These are phyloP conservation scores for Venusia cambrica DNA, from an alignment of 2,888 invertebrate genomes.

Conservation along the genomic window DNA sequence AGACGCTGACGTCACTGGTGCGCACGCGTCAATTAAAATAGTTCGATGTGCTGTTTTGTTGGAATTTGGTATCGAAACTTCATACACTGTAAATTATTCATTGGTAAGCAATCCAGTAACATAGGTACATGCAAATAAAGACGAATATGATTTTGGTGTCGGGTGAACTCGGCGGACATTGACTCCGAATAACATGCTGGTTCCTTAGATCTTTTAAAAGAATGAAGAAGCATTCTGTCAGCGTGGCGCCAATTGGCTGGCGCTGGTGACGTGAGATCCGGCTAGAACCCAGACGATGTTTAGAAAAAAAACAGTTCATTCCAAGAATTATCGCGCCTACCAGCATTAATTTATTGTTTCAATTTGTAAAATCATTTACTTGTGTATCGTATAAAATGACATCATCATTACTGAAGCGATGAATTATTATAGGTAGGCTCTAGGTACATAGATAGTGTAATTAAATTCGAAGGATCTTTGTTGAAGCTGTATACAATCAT, in stretches of 20 bases:
- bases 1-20: slow-evolving; percentile 41
- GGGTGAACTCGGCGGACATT: slow-evolving; percentile 51
- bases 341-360: slow-evolving; percentile 24
- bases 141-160: slow-evolving; percentile 56
- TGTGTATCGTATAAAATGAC: too few species aligned
- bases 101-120: slow-evolving; percentile 47
- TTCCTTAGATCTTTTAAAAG: slow-evolving; percentile 43
- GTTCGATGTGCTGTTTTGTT: slow-evolving; percentile 13
- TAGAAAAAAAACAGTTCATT: slow-evolving; percentile 26
- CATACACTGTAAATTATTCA: slow-evolving; percentile 25
- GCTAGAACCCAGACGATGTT: slow-evolving; percentile 32
- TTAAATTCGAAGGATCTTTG: too few species aligned
- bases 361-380: too few species aligned
- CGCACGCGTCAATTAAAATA: slow-evolving; percentile 27
- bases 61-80: slow-evolving; percentile 10
- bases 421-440: too few species aligned
- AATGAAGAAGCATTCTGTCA: slow-evolving; percentile 47
- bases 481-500: too few species aligned
- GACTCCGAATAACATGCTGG: slow-evolving; percentile 41
- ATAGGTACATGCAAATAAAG: slow-evolving; percentile 61
- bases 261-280: slow-evolving; percentile 47
- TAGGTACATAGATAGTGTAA: too few species aligned
- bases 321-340: slow-evolving; percentile 24
- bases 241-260: slow-evolving; percentile 66
- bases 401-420: too few species aligned